These are phyloP conservation scores for Tillus elongatus DNA, from an alignment of 2,888 invertebrate genomes.

Conservation along the genomic window DNA sequence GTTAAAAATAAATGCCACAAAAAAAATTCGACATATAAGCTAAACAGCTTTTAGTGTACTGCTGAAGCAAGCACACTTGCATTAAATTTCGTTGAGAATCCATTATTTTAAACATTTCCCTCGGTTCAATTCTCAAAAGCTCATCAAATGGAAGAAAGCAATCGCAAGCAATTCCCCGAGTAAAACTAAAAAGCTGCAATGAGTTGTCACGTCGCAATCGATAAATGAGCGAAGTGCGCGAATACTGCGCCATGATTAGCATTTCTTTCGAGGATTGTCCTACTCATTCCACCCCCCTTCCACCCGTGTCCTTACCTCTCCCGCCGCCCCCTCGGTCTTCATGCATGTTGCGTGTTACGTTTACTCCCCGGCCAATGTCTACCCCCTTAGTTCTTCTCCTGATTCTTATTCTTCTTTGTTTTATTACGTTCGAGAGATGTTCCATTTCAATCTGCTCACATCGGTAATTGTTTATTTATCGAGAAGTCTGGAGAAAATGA, in stretches of 20 bases:
- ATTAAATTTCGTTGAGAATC: slow-evolving; percentile 25
- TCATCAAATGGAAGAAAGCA: slow-evolving; percentile 31
- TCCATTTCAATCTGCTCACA: too few species aligned
- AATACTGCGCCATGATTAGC: slow-evolving; percentile 31
- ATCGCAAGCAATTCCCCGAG: slow-evolving; percentile 28
- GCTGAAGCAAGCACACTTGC: slow-evolving; percentile 15
- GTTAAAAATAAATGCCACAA: too few species aligned
- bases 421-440: too few species aligned
- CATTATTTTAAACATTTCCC: slow-evolving; percentile 27
- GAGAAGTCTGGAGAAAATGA: too few species aligned
- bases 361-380: too few species aligned
- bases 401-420: too few species aligned
- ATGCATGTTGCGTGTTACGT: too few species aligned
- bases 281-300: slow-evolving; percentile 16
- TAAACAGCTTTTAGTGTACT: too few species aligned
- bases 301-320: slow-evolving; percentile 8
- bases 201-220: slow-evolving; percentile 35
- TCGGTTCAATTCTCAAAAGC: slow-evolving; percentile 24
- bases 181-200: slow-evolving; percentile 35
- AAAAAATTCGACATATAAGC: too few species aligned
- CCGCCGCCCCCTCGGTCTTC: slow-evolving; percentile 7
- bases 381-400: too few species aligned
- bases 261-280: slow-evolving; percentile 30
- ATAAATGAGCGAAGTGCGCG: slow-evolving; percentile 34
- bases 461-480: too few species aligned